Percentiles rank a stretch among this genome's conserved stretches.
Conservation (phyloP, 1,140 invertebrate species). For the Tetramorium alpestre region DNA sequence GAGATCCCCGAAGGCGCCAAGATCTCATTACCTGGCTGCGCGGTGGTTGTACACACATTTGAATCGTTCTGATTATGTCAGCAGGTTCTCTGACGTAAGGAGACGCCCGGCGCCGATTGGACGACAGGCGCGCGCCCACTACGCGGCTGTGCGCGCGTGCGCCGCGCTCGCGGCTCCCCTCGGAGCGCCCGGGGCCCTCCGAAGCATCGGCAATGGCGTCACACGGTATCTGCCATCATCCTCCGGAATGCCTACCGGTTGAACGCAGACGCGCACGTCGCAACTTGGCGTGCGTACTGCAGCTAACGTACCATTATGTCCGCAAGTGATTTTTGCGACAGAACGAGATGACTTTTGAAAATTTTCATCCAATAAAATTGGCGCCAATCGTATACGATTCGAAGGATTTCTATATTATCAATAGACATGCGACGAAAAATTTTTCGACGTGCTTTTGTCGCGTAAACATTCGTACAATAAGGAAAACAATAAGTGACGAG, state of each 20-base stretch:
- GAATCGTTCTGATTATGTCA: slow-evolving; percentile 68
- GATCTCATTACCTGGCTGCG: slow-evolving; percentile 41
- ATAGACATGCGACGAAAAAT: neutral
- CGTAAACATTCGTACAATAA: neutral
- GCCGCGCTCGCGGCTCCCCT: slow-evolving; percentile 27
- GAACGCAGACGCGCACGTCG: neutral
- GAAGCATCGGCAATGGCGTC: slow-evolving; percentile 42
- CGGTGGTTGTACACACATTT: slow-evolving; percentile 53
- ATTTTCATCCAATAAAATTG: neutral
- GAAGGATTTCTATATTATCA: neutral
- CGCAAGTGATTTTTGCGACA: neutral
- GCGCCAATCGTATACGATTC: neutral
- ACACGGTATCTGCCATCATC: slow-evolving; percentile 20
- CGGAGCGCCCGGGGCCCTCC: neutral
- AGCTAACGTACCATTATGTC: neutral
- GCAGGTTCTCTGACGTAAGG: slow-evolving; percentile 67
- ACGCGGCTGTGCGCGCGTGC: slow-evolving; percentile 28
- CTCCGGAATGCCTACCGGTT: neutral
- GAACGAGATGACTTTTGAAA: neutral
- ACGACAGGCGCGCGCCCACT: slow-evolving; percentile 31
- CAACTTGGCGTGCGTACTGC: neutral
- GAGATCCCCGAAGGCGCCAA: neutral
- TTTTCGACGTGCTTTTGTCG: neutral
- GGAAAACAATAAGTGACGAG: neutral
- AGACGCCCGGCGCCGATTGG: slow-evolving; percentile 58